phyloP scores from a whole-genome alignment of 1,140 invertebrate species.

The Drosophila gunungcola region DNA sequence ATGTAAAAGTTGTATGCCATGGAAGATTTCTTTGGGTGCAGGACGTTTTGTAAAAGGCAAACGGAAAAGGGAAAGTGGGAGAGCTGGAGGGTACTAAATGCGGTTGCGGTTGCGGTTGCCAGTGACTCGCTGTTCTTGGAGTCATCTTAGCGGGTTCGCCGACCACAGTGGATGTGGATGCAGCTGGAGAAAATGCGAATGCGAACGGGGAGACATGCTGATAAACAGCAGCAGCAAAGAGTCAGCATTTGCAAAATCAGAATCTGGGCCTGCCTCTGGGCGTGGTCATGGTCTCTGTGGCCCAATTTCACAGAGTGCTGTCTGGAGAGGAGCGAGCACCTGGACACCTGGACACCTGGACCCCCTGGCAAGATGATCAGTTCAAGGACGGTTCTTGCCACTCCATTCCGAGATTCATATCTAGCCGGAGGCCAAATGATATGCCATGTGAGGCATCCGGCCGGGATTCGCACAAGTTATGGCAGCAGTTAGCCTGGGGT shows the following conservation, averaged over 20 bases:
- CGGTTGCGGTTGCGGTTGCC: slow-evolving; percentile 67
- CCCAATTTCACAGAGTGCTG: slow-evolving; percentile 72
- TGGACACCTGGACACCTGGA: slow-evolving; percentile 27
- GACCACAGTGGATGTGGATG: slow-evolving; percentile 37
- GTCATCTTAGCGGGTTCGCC: slow-evolving; percentile 50
- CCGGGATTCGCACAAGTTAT: slow-evolving; percentile 28
- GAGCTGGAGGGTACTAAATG: slow-evolving; percentile 54
- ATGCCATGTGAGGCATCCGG: slow-evolving; percentile 22
- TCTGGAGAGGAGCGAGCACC: slow-evolving; percentile 22
- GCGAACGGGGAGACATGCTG: slow-evolving; percentile 7
- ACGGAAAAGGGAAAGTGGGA: neutral
- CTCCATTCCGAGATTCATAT: slow-evolving; percentile 46
- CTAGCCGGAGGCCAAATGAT: slow-evolving; percentile 11
- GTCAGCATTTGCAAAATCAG: neutral
- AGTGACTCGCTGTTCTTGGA: slow-evolving; percentile 66
- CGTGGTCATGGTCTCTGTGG: slow-evolving; percentile 26
- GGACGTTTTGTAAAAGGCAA: slow-evolving; percentile 15
- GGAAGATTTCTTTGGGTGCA: slow-evolving; percentile 4
- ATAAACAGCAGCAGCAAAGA: slow-evolving; percentile 7
- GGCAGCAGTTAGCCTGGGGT: slow-evolving; percentile 43
- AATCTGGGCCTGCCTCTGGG: slow-evolving; percentile 4
- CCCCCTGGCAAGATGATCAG: slow-evolving; percentile 23
- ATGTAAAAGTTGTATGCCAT: too few species aligned
- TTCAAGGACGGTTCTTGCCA: slow-evolving; percentile 22
- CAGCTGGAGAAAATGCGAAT: slow-evolving; percentile 29